phyloP scores from a whole-genome alignment of 2,113 vertebrate species.

The Elachura formosa region DNA sequence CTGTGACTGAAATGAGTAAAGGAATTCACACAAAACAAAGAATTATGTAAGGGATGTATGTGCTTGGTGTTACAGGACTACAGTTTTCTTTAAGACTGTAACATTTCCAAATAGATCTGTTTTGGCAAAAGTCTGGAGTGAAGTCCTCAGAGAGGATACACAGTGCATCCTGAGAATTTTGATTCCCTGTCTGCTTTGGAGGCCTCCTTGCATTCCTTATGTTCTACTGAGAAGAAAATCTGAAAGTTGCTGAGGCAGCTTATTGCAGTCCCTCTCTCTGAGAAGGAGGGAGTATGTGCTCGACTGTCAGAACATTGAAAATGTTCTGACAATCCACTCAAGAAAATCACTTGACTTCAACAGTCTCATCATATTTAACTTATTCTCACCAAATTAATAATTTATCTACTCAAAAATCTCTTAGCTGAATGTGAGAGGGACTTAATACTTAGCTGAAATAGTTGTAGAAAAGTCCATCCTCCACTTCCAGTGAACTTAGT shows the following conservation, averaged over 20 bases:
- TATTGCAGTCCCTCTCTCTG: neutral
- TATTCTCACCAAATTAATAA: neutral
- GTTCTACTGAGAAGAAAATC: neutral
- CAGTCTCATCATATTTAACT: neutral
- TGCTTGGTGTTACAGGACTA: neutral
- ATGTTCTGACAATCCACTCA: too few relatives aligned
- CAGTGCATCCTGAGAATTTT: neutral
- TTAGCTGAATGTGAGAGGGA: neutral
- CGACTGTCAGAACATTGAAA: neutral
- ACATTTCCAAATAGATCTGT: neutral
- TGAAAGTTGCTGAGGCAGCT: constrained; percentile 15
- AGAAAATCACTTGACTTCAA: neutral
- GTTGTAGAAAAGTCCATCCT: neutral
- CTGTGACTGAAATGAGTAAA: neutral
- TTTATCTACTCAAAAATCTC: neutral
- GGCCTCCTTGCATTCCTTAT: neutral
- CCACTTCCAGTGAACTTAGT: neutral
- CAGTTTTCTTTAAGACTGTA: neutral
- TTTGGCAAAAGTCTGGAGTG: neutral
- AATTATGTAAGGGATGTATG: neutral
- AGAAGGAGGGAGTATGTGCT: neutral
- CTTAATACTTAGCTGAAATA: neutral
- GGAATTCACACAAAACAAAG: neutral
- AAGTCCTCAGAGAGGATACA: neutral
- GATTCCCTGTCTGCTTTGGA: constrained; percentile 2